Base-by-base conservation (phyloP, 2,888 invertebrate species). In the Eupithecia dodoneata region DNA sequence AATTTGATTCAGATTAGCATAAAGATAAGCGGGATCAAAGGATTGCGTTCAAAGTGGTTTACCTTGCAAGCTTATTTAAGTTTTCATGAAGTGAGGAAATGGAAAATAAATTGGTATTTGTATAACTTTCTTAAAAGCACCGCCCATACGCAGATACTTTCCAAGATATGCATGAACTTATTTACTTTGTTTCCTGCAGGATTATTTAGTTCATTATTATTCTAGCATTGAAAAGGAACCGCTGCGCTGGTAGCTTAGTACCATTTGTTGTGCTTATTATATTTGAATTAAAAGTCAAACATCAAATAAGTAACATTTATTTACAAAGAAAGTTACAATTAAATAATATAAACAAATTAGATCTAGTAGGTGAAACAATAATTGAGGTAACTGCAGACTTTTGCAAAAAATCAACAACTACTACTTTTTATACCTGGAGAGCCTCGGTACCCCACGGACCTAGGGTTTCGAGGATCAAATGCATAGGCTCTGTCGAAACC, bases 1-100 rank as follows among this genome's bases (percentile, higher is more conserved):
- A 93, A 88, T 92, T 93, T 93, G 92, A 93, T 93, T 91, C 85
- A 89, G 88, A 90, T 93, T 93, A 90, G 92, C 91, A 93, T 93
- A 94, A 82, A 93, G 90, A 93, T 94, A 93, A 92, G 87, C 90
- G 81, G 88, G 91, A 93, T 94, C 95, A 95, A 94, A 95, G 94
- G 92, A 94, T 94, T 91, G 92, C 93, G 92, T 88, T 91, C 89
- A 93, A 91, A 93, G 93, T 94, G 95, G 93, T 93, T 92, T 93
- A 94, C 93, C 94, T 93, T 89, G 91, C 89, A 89, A 94, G 88
- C 93, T 93, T 93, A 93, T 94, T 95, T 94, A 94, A 94, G 93
- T 94, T 94, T 94, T 93, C 94, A 94, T 92, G 93, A 93, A 93
- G 93, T 95, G 92, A 88, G 94, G 92, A 93, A 94, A 95, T 94